Conservation (phyloP, 2,888 invertebrate genomes). For the Pyrocoelia pectoralis region DNA sequence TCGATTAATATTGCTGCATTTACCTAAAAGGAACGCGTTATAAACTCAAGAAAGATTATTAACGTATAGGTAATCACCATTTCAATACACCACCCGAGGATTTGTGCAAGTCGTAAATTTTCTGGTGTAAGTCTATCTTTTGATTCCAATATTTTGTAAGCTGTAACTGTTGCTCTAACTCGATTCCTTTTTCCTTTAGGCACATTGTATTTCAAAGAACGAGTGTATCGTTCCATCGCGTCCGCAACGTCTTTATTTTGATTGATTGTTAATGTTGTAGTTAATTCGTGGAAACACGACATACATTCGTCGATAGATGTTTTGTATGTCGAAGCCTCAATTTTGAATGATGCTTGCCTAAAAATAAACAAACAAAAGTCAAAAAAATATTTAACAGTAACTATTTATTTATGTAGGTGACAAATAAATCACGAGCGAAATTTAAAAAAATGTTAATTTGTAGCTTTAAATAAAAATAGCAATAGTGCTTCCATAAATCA, state of each 20-base stretch:
- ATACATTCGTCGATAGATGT: background rate
- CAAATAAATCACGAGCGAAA: no score
- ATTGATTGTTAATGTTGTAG: background rate
- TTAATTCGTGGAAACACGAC: background rate
- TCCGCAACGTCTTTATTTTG: background rate
- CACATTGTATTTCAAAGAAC: slow-evolving; percentile 2
- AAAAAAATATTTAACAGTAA: no score
- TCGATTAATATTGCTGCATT: no score
- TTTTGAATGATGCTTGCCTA: no score
- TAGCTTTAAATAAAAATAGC: no score
- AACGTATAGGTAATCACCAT: slow-evolving; percentile 49
- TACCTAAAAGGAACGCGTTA: no score
- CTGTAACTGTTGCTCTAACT: background rate
- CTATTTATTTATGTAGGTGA: no score
- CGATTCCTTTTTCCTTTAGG: slow-evolving; percentile 5
- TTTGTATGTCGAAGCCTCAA: no score
- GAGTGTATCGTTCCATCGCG: background rate
- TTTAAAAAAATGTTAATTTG: no score
- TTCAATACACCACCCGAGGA: slow-evolving; percentile 16
- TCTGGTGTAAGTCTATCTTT: background rate
- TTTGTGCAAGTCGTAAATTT: slow-evolving; percentile 7
- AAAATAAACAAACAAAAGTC: no score
- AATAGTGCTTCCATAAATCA: no score
- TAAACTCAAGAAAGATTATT: no score
- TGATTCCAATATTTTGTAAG: slow-evolving; percentile 11